phyloP scores from a whole-genome alignment of 2,797 vertebrate species.

The Bradypodion ventrale region DNA sequence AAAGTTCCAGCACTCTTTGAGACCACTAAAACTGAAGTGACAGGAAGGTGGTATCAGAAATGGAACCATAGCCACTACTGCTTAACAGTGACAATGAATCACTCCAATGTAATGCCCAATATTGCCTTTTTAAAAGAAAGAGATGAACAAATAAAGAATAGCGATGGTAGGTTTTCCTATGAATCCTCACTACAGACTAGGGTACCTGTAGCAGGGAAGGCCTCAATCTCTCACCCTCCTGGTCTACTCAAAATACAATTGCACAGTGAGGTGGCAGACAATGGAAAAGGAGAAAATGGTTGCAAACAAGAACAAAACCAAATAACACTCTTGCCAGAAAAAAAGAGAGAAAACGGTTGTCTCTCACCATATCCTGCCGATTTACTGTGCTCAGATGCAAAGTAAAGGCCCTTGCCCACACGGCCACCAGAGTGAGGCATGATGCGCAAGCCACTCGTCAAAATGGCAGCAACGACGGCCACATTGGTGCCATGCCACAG shows the following conservation, averaged over 20 bases:
- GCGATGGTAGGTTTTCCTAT: background rate
- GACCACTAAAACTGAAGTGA: too few species aligned
- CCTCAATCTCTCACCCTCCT: too few species aligned
- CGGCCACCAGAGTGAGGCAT: slow-evolving; percentile 92
- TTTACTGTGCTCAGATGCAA: slow-evolving; percentile 90
- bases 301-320: background rate
- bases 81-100: too few species aligned
- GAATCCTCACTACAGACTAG: background rate
- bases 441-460: slow-evolving; percentile 90
- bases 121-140: too few species aligned
- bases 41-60: too few species aligned
- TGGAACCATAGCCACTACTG: too few species aligned
- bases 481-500: slow-evolving; percentile 93
- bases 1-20: background rate
- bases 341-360: background rate
- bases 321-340: too few species aligned
- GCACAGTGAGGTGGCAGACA: background rate
- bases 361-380: slow-evolving; percentile 87
- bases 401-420: slow-evolving; percentile 91
- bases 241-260: background rate
- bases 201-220: background rate
- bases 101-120: too few species aligned
- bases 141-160: background rate
- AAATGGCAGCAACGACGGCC: slow-evolving; percentile 88
- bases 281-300: too few species aligned